Percentiles rank a stretch among this genome's conserved stretches.
phyloP scores from a whole-genome alignment of 2,888 invertebrate species.

The Syrphus vitripennis region DNA sequence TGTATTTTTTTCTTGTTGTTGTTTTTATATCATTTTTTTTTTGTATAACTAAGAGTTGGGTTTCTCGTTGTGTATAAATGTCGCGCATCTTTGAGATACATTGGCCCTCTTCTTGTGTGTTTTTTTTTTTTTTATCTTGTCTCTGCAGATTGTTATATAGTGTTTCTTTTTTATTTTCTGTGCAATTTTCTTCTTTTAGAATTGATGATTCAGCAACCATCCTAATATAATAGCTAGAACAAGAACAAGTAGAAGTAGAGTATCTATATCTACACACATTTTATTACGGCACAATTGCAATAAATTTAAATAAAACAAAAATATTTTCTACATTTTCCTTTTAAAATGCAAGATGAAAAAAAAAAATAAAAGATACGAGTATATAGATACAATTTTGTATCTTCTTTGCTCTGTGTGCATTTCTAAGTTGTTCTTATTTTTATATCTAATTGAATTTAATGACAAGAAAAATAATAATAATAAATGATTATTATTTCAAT shows the following conservation, averaged over 20 bases:
- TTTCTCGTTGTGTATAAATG: constrained; percentile 27
- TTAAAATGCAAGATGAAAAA: not conserved
- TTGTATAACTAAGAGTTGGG: not conserved
- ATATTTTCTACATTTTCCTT: not conserved
- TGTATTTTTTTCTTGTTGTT: constrained; percentile 44
- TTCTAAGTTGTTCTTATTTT: constrained; percentile 24
- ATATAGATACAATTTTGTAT: not conserved
- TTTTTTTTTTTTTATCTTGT: constrained; percentile 4
- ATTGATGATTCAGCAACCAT: constrained; percentile 64
- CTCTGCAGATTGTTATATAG: constrained; percentile 17
- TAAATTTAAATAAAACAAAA: constrained; percentile 53
- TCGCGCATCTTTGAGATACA: constrained; percentile 61
- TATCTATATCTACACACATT: too few relatives aligned
- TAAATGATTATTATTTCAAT: constrained; percentile 64
- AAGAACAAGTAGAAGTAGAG: not conserved
- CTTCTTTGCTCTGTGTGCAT: too few relatives aligned
- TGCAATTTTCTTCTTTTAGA: constrained; percentile 69
- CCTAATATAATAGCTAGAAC: not conserved
- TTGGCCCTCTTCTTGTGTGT: constrained; percentile 37
- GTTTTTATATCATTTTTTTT: too few relatives aligned
- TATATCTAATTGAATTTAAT: constrained; percentile 59
- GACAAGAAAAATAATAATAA: constrained; percentile 33
- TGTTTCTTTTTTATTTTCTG: constrained; percentile 41
- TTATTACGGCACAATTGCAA: constrained; percentile 60
- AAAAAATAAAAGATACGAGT: not conserved